These are phyloP conservation scores for Torymus tubicola DNA, from an alignment of 2,888 invertebrate genomes.

Conservation along the genomic window DNA sequence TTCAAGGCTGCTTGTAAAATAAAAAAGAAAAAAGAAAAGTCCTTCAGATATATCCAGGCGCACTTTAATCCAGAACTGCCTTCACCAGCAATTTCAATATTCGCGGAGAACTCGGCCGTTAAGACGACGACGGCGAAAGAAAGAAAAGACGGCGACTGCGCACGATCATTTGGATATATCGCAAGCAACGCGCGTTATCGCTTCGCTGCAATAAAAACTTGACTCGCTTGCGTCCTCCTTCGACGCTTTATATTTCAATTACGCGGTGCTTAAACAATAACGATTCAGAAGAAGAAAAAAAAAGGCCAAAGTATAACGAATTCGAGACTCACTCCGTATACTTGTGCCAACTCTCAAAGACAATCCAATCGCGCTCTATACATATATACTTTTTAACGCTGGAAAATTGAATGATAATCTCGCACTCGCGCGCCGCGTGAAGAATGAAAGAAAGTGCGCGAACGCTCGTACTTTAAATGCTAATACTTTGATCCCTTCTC, in stretches of 20 bases:
- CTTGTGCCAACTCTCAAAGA: constrained; percentile 33
- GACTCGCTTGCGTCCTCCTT: not conserved
- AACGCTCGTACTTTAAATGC: constrained; percentile 24
- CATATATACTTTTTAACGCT: constrained; percentile 4
- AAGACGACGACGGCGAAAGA: not conserved
- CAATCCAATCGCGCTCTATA: constrained; percentile 18
- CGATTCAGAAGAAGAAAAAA: constrained; percentile 9
- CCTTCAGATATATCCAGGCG: too few relatives aligned
- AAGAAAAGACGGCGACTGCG: not conserved
- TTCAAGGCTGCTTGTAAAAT: too few relatives aligned
- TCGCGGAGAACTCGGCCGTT: too few relatives aligned
- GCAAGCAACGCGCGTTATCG: not conserved
- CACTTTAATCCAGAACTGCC: too few relatives aligned
- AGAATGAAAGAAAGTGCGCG: too few relatives aligned
- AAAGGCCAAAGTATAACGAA: not conserved
- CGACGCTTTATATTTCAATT: constrained; percentile 43
- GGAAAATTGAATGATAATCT: constrained; percentile 32
- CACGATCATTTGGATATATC: constrained; percentile 18
- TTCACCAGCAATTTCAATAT: too few relatives aligned
- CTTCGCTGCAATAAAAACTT: constrained; percentile 29
- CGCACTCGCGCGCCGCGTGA: not conserved
- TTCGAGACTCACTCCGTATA: not conserved
- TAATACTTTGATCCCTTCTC: constrained; percentile 22
- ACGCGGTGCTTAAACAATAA: constrained; percentile 22
- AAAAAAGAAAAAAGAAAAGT: too few relatives aligned